phyloP scores from a whole-genome alignment of 1,140 invertebrate species.

The Hetaerina americana region DNA sequence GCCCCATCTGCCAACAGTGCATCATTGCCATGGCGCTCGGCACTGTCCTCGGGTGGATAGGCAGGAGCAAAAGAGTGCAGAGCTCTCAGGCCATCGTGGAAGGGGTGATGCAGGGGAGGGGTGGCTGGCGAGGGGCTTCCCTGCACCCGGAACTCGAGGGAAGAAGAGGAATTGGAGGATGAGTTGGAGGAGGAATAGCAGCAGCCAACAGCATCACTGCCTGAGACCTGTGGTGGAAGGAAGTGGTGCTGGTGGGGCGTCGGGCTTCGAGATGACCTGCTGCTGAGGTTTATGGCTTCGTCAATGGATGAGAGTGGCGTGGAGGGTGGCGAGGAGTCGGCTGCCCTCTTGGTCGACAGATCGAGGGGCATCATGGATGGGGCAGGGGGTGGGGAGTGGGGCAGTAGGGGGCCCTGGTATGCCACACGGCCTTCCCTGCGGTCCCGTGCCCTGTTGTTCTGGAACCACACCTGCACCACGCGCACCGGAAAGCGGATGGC shows the following conservation, averaged over 20 bases:
- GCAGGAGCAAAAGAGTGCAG: too few species aligned
- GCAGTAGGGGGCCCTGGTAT: conserved; percentile 20
- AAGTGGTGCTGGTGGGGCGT: conserved; percentile 36
- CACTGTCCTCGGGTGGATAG: background rate
- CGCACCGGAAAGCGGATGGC: conserved; percentile 79
- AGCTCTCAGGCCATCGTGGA: conserved; percentile 2
- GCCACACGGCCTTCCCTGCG: conserved; percentile 56
- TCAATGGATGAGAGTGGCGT: conserved; percentile 14
- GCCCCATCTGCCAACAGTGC: background rate
- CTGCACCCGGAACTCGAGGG: background rate
- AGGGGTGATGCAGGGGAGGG: conserved; percentile 10
- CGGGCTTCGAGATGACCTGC: conserved; percentile 48
- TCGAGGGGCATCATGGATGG: conserved; percentile 57
- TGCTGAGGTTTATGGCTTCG: conserved; percentile 40
- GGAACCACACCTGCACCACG: conserved; percentile 95
- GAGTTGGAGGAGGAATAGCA: background rate
- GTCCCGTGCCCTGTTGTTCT: conserved; percentile 89
- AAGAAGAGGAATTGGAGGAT: background rate
- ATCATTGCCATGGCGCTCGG: background rate
- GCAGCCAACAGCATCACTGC: too few species aligned
- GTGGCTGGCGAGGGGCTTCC: conserved; percentile 4
- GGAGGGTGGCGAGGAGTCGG: conserved; percentile 22
- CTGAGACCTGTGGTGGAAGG: conserved; percentile 33
- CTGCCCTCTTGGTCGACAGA: conserved; percentile 63
- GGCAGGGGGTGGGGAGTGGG: conserved; percentile 21